Base-by-base conservation (phyloP, 2,797 vertebrate genomes). In the Poecile montanus region DNA sequence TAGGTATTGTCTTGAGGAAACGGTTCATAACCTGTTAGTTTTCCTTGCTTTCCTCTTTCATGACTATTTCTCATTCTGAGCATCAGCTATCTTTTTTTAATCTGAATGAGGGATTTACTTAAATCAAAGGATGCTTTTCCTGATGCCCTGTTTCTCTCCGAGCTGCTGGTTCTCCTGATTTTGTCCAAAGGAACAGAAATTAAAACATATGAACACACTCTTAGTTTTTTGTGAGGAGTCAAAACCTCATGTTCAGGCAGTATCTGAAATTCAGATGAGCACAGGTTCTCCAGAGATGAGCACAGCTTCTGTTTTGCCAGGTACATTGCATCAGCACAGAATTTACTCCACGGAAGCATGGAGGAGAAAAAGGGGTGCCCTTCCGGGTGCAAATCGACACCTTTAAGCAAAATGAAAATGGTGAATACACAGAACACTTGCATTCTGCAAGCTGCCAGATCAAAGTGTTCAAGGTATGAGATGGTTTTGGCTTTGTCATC, bases 301-400 rank as follows among this genome's bases (percentile, higher is more conserved):
- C 67, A 51, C 77, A 77, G 47, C 63, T 90, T 95, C 77, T 95
- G n/a, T 93, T 85, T 93, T 85, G 25, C 77, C 84, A 99, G 99
- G 99, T 99, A 42, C 99, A 99, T 96, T 99, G 99, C 95, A 99
- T 99, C 98, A 99, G 99, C 96, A 99, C 99, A 1, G 99, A 99
- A 96, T 99, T 99, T 97, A 99, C 99, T 38, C 99, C 99, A 22
- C 98, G 99, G 94, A 99, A 99, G 92, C 99, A 99, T 1, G 99
- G 99, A 7, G 99, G 99, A 3, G 99, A 99, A 97, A 99, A 99
- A 90, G 99, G 99, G 0, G 99, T 99, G 23, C 98, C 99, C 10
- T 99, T 99, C 88, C 98, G 99, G 25, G 98, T 99, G 93, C 99
- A 99, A 96, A 98, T 99, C 8, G 99, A 99, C 97, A 99, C 99